Evolutionary conservation across 2,797 vertebrate species (phyloP).

Genomic region (Etheostoma nigrum): DNA sequence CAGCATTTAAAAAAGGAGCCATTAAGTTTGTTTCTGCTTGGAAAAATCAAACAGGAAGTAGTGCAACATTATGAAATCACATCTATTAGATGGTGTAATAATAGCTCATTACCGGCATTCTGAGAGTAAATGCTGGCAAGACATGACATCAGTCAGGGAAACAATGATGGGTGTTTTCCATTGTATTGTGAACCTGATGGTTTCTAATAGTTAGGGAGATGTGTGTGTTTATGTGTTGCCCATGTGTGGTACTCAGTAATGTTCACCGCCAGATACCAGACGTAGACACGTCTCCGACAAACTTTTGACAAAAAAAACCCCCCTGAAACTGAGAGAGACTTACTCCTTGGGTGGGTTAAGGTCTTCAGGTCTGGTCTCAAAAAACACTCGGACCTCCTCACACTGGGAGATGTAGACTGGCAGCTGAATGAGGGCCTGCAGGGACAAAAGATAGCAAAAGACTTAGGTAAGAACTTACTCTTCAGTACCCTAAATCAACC

Average conservation of each 20-base stretch:
- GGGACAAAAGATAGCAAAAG: slow-evolving; percentile 18
- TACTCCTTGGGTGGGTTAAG: slow-evolving; percentile 96
- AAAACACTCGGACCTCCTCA: slow-evolving; percentile 96
- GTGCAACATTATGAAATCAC: slow-evolving; percentile 56
- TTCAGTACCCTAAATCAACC: not conserved
- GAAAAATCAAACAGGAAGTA: slow-evolving; percentile 33
- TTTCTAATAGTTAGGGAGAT: not conserved
- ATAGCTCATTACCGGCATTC: slow-evolving; percentile 47
- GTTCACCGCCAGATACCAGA: too few species aligned
- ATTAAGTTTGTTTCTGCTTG: slow-evolving; percentile 45
- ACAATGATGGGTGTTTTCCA: slow-evolving; percentile 23
- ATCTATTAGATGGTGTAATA: slow-evolving; percentile 64
- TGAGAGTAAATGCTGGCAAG: slow-evolving; percentile 31
- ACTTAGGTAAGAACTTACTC: slow-evolving; percentile 6
- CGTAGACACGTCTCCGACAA: too few species aligned
- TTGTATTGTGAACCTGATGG: not conserved
- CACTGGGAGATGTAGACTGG: slow-evolving; percentile 98
- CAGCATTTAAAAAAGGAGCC: slow-evolving; percentile 47
- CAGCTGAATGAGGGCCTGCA: slow-evolving; percentile 95
- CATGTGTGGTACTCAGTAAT: slow-evolving; percentile 66
- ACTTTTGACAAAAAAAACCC: too few species aligned
- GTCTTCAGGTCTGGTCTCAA: slow-evolving; percentile 97
- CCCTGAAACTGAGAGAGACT: too few species aligned
- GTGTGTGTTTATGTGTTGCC: slow-evolving; percentile 7
- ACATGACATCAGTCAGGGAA: slow-evolving; percentile 40